phyloP scores from a whole-genome alignment of 1,140 invertebrate species.

The Conus ventricosus region DNA sequence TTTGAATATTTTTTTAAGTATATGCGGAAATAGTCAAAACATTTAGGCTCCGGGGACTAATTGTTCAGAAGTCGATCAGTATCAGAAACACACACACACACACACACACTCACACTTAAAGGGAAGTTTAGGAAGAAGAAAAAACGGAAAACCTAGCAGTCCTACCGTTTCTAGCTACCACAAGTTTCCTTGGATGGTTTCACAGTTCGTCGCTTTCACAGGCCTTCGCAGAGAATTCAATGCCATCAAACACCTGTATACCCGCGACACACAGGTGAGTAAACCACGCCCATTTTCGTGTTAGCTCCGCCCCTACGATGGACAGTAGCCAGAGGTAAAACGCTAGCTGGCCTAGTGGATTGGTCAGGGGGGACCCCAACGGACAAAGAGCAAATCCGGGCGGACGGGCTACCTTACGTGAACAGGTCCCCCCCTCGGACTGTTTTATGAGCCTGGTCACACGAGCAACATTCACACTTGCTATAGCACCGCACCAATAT shows the following conservation, averaged over 20 bases:
- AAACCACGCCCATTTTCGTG: not conserved
- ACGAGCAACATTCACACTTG: not conserved
- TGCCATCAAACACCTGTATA: not conserved
- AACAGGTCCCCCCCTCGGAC: not conserved
- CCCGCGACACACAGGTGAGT: not conserved
- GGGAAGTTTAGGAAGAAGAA: too few species aligned
- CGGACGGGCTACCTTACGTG: too few species aligned
- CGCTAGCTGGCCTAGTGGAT: not conserved
- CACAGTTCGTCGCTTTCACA: not conserved
- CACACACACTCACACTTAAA: too few species aligned
- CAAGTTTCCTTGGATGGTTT: too few species aligned
- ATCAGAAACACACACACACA: too few species aligned
- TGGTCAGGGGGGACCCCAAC: not conserved
- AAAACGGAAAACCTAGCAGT: too few species aligned
- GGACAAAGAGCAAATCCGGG: not conserved
- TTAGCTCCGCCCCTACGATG: not conserved
- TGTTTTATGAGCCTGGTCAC: not conserved
- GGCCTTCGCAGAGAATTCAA: not conserved
- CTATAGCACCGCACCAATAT: not conserved
- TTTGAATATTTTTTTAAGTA: too few species aligned
- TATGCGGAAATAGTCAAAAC: too few species aligned
- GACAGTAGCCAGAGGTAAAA: not conserved
- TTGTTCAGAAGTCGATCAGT: too few species aligned
- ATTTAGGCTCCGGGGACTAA: too few species aligned
- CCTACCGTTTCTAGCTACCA: too few species aligned